Evolutionary conservation across 2,888 invertebrate species (phyloP), one percentile per base, ranked within the genome.

Genomic region (Melanostoma mellinum): DNA sequence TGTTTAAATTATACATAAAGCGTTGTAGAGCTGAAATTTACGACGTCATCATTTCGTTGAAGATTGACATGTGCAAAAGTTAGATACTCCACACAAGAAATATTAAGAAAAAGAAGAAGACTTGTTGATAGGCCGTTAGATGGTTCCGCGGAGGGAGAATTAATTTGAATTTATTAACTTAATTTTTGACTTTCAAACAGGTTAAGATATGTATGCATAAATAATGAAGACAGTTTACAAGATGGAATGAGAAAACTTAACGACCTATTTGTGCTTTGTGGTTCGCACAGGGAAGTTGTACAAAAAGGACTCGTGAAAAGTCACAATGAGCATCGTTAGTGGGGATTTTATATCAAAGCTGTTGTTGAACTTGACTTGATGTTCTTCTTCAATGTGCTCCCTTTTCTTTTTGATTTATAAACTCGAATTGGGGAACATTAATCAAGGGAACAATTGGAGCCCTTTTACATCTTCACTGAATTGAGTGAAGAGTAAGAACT

Each of bases 91-190:
- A 20, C 20, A 20, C 20, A 20, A 20, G 20, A 3, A 1, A 2
- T 46, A 46, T 46, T 46, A 10, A 3, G 3, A 42, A n/a, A 32
- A n/a, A 32, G 5, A 40, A 10, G 3, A 32, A 5, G 42, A 63
- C 63, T 63, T 63, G 63, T 63, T 63, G 63, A 63, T 38, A 44
- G 38, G 2, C 38, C 20, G 48, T 36, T 10, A 36, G 30, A 30
- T 48, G 36, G 48, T 30, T 50, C 10, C 48, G 8, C 61, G 30
- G 50, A 50, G 48, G 63, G 48, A 50, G 48, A 30, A 63, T 63
- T 63, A 63, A 63, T 63, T 63, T 63, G 63, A 48, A 63, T 63
- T 46, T 48, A 50, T 63, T 50, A 63, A 50, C 0, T 9, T 50
- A 35, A 63, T 48, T 36, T 63, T 48, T 50, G 48, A 48, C 36